These are phyloP conservation scores for Bambusicola thoracicus DNA, from an alignment of 2,113 vertebrate species.

Conservation along the genomic window DNA sequence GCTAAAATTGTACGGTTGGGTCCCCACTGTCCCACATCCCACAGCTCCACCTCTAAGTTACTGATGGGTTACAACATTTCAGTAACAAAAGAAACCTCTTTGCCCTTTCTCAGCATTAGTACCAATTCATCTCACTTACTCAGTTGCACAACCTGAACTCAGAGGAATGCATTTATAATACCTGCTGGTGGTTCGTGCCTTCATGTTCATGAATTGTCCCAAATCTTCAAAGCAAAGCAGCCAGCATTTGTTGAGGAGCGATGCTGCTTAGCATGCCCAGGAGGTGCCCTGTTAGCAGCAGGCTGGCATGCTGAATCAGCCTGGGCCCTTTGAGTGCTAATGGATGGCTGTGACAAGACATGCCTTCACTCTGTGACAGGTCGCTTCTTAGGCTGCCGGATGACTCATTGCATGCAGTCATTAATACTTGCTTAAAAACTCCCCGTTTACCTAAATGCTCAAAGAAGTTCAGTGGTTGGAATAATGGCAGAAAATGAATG, in stretches of 20 bases:
- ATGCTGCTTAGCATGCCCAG: background rate
- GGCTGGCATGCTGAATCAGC: background rate
- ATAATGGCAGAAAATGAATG: background rate
- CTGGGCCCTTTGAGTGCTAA: background rate
- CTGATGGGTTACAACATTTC: background rate
- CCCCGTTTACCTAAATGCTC: background rate
- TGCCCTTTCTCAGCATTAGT: background rate
- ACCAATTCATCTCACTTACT: background rate
- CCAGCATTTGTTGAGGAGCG: background rate
- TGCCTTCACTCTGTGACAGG: background rate
- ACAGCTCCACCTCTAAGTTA: background rate
- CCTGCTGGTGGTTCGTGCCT: background rate
- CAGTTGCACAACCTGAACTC: background rate
- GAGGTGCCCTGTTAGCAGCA: background rate
- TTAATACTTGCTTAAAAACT: background rate
- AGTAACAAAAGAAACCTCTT: background rate
- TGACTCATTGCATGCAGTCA: background rate
- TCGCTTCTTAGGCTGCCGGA: fast-evolving
- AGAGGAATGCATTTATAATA: background rate
- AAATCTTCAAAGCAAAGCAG: background rate
- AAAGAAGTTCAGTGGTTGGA: background rate
- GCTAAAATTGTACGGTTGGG: background rate
- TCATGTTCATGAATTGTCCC: background rate
- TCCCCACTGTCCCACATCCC: background rate
- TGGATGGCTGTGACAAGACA: fast-evolving